phyloP scores from a whole-genome alignment of 1,140 invertebrate species.

The Magallana gigas region DNA sequence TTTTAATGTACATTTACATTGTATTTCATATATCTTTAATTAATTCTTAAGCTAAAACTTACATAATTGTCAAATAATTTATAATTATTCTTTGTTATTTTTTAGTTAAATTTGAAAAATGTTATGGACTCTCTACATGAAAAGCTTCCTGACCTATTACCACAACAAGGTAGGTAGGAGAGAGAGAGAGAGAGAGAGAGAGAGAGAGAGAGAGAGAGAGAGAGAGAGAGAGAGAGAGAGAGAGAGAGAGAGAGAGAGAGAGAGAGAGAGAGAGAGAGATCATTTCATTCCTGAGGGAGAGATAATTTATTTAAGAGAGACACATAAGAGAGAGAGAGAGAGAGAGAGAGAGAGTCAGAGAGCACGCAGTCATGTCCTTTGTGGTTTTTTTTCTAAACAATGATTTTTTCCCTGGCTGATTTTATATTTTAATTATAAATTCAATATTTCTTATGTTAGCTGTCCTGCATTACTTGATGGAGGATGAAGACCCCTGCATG shows the following conservation, averaged over 20 bases:
- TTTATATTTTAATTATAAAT: no score
- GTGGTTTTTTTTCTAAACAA: no score
- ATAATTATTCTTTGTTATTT: neutral
- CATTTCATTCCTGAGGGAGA: no score
- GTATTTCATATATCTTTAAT: no score
- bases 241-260: neutral
- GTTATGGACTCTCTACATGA: slow-evolving; percentile 69
- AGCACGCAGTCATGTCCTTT: no score
- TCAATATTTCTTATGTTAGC: slow-evolving; percentile 50
- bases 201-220: neutral
- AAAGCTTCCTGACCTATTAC: slow-evolving; percentile 70
- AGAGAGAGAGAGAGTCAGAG: no score
- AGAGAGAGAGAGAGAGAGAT: neutral
- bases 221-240: neutral
- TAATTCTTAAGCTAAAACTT: no score
- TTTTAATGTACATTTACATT: no score
- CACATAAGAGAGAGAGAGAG: no score
- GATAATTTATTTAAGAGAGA: no score
- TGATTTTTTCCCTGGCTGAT: no score
- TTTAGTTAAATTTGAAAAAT: slow-evolving; percentile 69
- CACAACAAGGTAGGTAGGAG: slow-evolving; percentile 67
- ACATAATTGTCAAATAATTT: no score
- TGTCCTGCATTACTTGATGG: slow-evolving; percentile 66
- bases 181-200: neutral
- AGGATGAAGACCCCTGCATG: slow-evolving; percentile 66